Base-by-base conservation (phyloP, 2,113 vertebrate species). In the Paramisgurnus dabryanus region DNA sequence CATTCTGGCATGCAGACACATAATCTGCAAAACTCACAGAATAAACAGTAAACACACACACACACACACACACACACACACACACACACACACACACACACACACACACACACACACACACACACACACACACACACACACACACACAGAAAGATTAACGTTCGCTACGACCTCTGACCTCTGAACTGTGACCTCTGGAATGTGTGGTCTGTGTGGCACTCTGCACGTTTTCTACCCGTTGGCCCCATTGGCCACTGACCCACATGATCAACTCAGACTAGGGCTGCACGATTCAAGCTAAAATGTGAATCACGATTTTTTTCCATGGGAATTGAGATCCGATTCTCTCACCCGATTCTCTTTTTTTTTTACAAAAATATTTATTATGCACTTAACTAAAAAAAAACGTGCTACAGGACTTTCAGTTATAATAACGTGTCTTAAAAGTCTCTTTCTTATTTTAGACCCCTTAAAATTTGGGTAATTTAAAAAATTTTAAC, bases 171-270 rank as follows among this genome's bases (percentile, higher is more conserved):
- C 80, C 80, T 17, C 77, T 80, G 71, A 67, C 77, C 71, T 70
- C n/a, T 82, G 80, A 76, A 74, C 76, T 60, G 45, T 85, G 77
- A 82, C 72, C 76, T 79, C 66, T 57, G 57, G 68, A 80, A 76
- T 76, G 80, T 76, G 76, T 85, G 80, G 77, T 74, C 83, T 82
- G 1, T 15, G n/a, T 60, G 57, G 74, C 18, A 70, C 13, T 6
- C 76, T 78, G 71, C 8, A 45, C 58, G 11, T 47, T 45, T 22
- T 15, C 57, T 8, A 9, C 61, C 64, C 74, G 13, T 49, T 65
- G 70, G 49, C 58, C 55, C 6, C 49, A 55, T 13, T 58, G 76
- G 13, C 63, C 63, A 58, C 27, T 74, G 64, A 79, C 57, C 78
- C 22, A 10, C 34, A 81, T 50, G 65, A 39, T 53, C 79, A 76